Percentiles rank a stretch among this genome's conserved stretches.
phyloP scores from a whole-genome alignment of 2,113 vertebrate species.

The Peromyscus californicus region DNA sequence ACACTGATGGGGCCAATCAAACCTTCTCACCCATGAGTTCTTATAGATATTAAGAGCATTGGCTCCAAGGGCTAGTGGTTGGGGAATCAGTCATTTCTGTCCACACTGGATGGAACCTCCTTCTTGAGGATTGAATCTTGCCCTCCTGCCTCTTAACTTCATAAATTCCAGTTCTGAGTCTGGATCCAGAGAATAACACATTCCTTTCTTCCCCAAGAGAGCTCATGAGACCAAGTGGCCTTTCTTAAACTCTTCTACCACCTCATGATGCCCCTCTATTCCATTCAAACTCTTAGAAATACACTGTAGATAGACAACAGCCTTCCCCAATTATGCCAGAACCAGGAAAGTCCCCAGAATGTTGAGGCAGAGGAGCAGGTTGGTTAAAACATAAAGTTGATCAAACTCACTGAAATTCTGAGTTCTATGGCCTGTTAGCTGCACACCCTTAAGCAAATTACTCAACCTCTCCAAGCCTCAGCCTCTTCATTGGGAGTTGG shows the following conservation, averaged over 20 bases:
- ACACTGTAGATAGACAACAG: not conserved
- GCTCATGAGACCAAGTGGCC: not conserved
- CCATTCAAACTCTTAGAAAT: not conserved
- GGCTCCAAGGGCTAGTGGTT: not conserved
- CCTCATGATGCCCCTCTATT: not conserved
- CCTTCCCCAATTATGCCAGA: not conserved
- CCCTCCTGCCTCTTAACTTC: not conserved
- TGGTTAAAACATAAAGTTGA: not conserved
- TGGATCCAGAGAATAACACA: not conserved
- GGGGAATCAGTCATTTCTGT: not conserved
- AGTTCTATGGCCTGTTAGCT: not conserved
- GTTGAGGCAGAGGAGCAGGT: not conserved
- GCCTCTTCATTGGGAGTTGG: slow-evolving; percentile 6
- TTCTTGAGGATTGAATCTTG: not conserved
- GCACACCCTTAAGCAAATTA: not conserved
- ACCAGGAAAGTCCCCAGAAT: not conserved
- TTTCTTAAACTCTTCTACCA: not conserved
- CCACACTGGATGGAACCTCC: not conserved
- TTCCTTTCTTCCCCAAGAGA: not conserved
- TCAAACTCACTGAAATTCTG: not conserved
- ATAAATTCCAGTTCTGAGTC: not conserved
- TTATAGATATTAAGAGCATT: not conserved
- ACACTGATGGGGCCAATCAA: slow-evolving; percentile 16
- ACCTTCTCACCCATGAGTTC: not conserved
- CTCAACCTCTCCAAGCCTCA: not conserved